Percentiles rank a stretch among this genome's conserved stretches.
Conservation (phyloP, 2,113 vertebrate genomes). For the Paradoxurus hermaphroditus region DNA sequence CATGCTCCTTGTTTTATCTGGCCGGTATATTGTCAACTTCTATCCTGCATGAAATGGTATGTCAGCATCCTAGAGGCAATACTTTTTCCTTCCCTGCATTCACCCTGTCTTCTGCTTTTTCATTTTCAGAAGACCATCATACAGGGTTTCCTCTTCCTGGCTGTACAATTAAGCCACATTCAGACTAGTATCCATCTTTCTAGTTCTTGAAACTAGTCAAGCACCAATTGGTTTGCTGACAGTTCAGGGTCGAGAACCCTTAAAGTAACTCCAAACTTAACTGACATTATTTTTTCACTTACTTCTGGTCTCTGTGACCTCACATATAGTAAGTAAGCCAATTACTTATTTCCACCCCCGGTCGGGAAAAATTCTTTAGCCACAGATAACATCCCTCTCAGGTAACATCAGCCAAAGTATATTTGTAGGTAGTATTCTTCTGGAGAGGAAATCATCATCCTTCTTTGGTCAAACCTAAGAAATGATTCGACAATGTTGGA, state of each 20-base stretch:
- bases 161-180: background rate
- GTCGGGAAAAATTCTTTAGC: background rate
- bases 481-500: background rate
- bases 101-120: background rate
- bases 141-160: background rate
- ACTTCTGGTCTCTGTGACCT: background rate
- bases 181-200: background rate
- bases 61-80: background rate
- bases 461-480: slow-evolving; percentile 11
- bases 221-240: background rate
- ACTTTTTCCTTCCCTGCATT: background rate
- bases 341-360: background rate
- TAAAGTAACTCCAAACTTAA: background rate
- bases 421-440: background rate
- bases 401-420: background rate
- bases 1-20: background rate
- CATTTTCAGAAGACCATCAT: background rate
- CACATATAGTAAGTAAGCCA: background rate
- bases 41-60: background rate
- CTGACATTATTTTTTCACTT: background rate
- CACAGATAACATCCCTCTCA: background rate
- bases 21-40: background rate
- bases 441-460: background rate
- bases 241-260: background rate
- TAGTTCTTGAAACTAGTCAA: background rate